Evolutionary conservation across 1,140 invertebrate genomes (phyloP), one percentile per base, ranked within the genome.

Genomic region (Metopolophium dirhodum): DNA sequence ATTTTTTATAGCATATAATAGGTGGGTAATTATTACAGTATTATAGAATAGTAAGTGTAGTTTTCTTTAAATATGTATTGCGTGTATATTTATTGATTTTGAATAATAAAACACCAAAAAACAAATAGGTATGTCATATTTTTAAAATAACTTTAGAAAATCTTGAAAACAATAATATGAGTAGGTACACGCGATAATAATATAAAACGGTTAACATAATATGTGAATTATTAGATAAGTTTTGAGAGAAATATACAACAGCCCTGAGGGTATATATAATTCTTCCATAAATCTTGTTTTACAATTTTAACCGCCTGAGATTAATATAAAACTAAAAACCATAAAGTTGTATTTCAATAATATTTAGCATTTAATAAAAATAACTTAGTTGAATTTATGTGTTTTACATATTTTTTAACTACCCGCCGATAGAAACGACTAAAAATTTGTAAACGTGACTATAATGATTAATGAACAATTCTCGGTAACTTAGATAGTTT

Each of bases 311-410:
- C 22, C 2, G 4, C 4, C 2, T 8, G 37, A 26, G 9, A 85
- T 85, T 41, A 83, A 35, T 37, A 85, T 11, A 85, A 85, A 41
- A 45, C 41, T 41, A 85, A 41, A 41, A 85, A 85, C 83, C 22
- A 85, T 85, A 37, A 85, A 85, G 30, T 45, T 85, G 37, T 41
- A 85, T 45, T 85, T 85, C 8, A 85, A 85, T 85, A 77, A 77
- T 77, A 77, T 77, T 77, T 77, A 77, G 14, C 30, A 18, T 77
- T 77, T 20, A 77, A n/a, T 77, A 77, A 77, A 35, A 77, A 77
- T n/a, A n/a, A 68, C 14, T n/a, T 68, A 18, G 30, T 14, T 68
- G 11, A 68, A 68, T 77, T 77, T 77, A 77, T 77, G 61, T n/a
- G 61, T 77, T 77, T 77, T 77, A 77, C n/a, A 77, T 61, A 61